Percentiles rank a stretch among this genome's conserved stretches.
phyloP scores from a whole-genome alignment of 2,888 invertebrate species.

The Drosophila quasianomalipes region DNA sequence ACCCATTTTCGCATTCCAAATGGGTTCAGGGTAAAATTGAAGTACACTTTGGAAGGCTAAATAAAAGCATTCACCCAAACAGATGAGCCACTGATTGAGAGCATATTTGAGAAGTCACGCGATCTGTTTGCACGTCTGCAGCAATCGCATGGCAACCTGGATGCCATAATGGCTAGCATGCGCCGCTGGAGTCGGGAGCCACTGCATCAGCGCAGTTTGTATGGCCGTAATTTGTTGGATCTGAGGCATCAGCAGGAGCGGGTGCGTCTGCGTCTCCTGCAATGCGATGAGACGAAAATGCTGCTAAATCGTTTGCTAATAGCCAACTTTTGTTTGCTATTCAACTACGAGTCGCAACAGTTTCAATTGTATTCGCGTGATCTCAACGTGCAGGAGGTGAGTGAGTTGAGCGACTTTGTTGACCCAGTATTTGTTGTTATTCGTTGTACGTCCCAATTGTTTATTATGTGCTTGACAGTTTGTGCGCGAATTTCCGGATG shows the following conservation, averaged over 20 bases:
- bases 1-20: not conserved
- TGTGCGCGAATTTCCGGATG: conserved; percentile 78
- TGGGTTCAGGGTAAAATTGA: not conserved
- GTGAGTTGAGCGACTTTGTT: not conserved
- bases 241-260: conserved; percentile 81
- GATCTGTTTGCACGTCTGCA: conserved; percentile 73
- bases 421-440: conserved; percentile 15
- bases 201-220: conserved; percentile 90
- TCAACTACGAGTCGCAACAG: conserved; percentile 71
- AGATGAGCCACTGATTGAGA: conserved; percentile 73
- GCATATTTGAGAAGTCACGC: conserved; percentile 73
- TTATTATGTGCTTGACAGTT: conserved; percentile 64
- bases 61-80: not conserved
- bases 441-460: conserved; percentile 17
- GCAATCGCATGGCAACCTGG: conserved; percentile 88
- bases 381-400: conserved; percentile 74
- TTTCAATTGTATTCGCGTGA: conserved; percentile 69
- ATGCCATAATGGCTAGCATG: conserved; percentile 87
- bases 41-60: not conserved
- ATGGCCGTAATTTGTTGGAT: conserved; percentile 80
- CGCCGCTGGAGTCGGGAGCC: conserved; percentile 91
- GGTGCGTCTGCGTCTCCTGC: conserved; percentile 71
- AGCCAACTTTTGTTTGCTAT: conserved; percentile 82
- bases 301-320: conserved; percentile 79
- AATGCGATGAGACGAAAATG: conserved; percentile 80